Evolutionary conservation across 2,888 invertebrate genomes (phyloP), one percentile per base, ranked within the genome.

Genomic region (Ephialtes manifestator): DNA sequence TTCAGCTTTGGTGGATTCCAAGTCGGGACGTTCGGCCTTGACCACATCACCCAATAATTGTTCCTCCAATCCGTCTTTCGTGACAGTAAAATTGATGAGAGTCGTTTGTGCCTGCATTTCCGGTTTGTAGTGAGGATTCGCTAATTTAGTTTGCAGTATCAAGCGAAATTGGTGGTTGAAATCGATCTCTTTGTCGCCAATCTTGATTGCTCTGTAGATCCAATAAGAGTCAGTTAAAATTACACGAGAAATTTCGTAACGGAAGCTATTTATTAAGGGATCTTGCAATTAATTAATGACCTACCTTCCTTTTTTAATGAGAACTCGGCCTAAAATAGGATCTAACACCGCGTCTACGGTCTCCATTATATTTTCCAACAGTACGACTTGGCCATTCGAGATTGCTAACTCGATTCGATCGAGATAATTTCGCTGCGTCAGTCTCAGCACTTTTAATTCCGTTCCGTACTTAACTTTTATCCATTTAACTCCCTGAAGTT

Each of bases 21-120:
- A 95, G 93, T 99, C 99, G 0, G 99, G 98, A 86, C 99, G 95
- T 94, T 99, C 99, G 0, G 97, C 97, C 94, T 98, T 98, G 0
- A 99, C 98, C 7, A 99, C 99, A 94, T 98, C 98, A 8, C 98
- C 99, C 35, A 99, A 94, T 15, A 99, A 94, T 93, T 99, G 99
- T 91, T 99, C 99, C 93, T 99, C 99, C 18, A 99, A 95, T 46
- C 98, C 99, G 93, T 99, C 98, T 91, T 96, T 96, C 0, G 99
- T 99, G 2, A 99, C 99, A 1, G 99, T 99, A 91, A 99, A 99
- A 94, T 99, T 99, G 86, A 99, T 98, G 18, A 99, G 95, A 0
- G 99, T 99, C 8, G 98, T 97, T 94, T 99, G 99, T 0, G 99
- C 99, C 94, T 99, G 99, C 96, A 99, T 97, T 94, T 99, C 99